Percentiles rank a stretch among this genome's conserved stretches.
Evolutionary conservation across 2,113 vertebrate genomes (phyloP).

Genomic region (Varanus salvator): DNA sequence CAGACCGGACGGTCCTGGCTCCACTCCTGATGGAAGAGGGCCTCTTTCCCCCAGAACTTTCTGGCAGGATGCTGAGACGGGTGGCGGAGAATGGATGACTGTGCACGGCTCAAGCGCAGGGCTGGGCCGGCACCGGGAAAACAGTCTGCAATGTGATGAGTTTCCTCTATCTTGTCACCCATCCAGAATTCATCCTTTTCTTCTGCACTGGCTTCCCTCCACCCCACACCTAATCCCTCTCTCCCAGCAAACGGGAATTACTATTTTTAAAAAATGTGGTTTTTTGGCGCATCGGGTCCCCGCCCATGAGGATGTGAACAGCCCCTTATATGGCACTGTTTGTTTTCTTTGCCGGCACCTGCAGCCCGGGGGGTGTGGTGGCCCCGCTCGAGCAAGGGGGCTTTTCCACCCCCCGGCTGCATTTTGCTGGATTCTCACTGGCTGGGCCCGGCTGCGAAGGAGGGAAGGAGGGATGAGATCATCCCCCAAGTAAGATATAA

Average conservation of each 20-base stretch:
- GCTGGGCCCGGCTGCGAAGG: not conserved
- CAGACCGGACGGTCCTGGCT: not conserved
- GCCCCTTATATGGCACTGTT: not conserved
- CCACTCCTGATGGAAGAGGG: not conserved
- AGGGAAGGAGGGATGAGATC: constrained; percentile 3
- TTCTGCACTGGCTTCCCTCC: no score
- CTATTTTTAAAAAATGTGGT: no score
- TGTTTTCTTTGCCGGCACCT: constrained; percentile 13
- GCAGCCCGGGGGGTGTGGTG: not conserved
- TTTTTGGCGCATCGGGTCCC: not conserved
- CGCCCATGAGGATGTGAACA: no score
- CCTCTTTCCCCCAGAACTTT: no score
- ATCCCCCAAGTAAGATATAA: not conserved
- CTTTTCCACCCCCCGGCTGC: not conserved
- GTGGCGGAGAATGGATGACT: not conserved
- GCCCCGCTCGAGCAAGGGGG: no score
- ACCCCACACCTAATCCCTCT: not conserved
- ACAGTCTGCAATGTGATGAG: not conserved
- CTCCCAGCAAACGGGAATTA: not conserved
- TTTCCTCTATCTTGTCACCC: not conserved
- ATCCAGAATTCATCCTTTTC: not conserved
- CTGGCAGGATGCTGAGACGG: not conserved
- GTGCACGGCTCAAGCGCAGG: not conserved
- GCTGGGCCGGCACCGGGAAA: not conserved
- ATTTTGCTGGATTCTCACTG: not conserved